Percentiles rank a stretch among this genome's conserved stretches.
phyloP scores from a whole-genome alignment of 2,797 vertebrate species.

The Melanotaenia maccullochi region DNA sequence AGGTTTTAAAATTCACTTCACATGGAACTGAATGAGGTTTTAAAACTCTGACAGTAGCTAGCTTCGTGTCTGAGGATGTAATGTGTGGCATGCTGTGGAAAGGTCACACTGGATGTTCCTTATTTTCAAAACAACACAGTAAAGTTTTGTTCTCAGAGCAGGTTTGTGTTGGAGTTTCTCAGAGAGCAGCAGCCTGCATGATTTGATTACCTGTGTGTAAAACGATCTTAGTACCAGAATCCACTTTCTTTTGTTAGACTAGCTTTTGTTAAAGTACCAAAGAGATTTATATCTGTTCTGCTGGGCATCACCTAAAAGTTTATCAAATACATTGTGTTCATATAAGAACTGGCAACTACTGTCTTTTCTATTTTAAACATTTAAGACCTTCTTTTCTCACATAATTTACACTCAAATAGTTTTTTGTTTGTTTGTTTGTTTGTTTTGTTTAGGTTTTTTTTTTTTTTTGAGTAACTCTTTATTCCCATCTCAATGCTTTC shows the following conservation, averaged over 20 bases:
- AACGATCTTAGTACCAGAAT: background rate
- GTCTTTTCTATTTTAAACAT: too few species aligned
- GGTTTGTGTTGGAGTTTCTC: background rate
- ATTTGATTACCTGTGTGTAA: background rate
- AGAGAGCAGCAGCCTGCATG: background rate
- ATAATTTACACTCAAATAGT: too few species aligned
- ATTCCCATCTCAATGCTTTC: too few species aligned
- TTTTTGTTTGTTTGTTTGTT: too few species aligned
- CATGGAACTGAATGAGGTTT: background rate
- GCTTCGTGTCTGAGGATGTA: background rate
- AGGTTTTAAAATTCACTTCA: background rate
- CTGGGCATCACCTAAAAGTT: too few species aligned
- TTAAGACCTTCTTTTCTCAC: too few species aligned
- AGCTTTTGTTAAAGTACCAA: too few species aligned
- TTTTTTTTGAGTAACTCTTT: too few species aligned
- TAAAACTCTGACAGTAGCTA: background rate
- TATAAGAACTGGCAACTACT: too few species aligned
- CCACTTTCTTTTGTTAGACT: background rate
- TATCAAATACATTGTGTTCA: too few species aligned
- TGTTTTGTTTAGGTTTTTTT: too few species aligned
- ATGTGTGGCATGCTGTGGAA: background rate
- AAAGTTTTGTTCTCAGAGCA: background rate
- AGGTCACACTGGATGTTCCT: constrained; percentile 29
- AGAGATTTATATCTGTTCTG: too few species aligned
- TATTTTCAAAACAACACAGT: constrained; percentile 25